Evolutionary conservation across 2,797 vertebrate genomes (phyloP), one percentile per base, ranked within the genome.

Genomic region (Melanotaenia nigrans): DNA sequence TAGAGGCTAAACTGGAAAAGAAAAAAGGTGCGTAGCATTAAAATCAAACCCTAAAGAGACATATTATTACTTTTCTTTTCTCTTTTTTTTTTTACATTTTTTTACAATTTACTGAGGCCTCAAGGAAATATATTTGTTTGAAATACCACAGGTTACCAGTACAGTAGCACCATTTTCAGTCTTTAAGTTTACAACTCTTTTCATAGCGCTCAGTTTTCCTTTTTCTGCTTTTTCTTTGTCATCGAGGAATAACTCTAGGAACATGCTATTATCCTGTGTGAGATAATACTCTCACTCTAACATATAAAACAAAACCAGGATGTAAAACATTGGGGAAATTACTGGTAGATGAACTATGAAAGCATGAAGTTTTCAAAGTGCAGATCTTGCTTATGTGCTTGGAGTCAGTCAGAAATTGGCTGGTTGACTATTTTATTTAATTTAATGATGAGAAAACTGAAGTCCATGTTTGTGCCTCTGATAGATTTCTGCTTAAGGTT

Each of bases 1-100:
- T 99, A 49, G 97, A 98, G 90, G 96, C 95, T 22, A 99, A 97
- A 83, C 81, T 95, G 85, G 92, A 94, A 86, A 97, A 95, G 84
- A 99, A 99, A 89, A 97, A 93, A 92, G 95, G 97, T 97, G 88
- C 66, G 94, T 11, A 38, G 53, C 35, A 13, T 2, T 55, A 63
- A 65, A 71, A 49, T n/a, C 28, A 55, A 63, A 8, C 3, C 13
- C 33, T 16, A 67, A 51, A 40, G 13, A 45, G 11, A 30, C 14
- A 3, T 16, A 7, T 54, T 28, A 6, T 28, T 24, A 16, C 6
- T 45, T 20, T 45, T 45, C 1, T 20, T 6, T 25, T 54, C 30
- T 30, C 30, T 30, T 1, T 54, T 12, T 2, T 20, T 54, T 28
- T 54, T 54, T 7, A 54, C 24, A 54, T 5, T 24, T 54, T 54